A percentile compares a stretch with the other conserved stretches of the same genome.
phyloP scores from a whole-genome alignment of 2,797 vertebrate species.

The Delichon dasypus region DNA sequence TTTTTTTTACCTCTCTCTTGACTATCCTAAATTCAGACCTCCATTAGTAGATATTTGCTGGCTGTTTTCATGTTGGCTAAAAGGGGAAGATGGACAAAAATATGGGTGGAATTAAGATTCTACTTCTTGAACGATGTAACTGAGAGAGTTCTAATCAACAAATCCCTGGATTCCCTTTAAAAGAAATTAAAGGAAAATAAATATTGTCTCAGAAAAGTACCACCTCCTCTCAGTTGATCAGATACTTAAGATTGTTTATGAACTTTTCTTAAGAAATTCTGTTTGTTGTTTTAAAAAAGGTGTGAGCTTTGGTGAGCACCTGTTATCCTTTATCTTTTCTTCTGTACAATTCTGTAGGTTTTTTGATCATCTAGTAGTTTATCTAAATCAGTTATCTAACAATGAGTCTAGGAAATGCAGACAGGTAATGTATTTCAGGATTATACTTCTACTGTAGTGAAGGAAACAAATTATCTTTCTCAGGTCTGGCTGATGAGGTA shows the following conservation, averaged over 20 bases:
- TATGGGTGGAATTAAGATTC: not conserved
- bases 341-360: not conserved
- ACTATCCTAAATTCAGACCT: not conserved
- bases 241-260: not conserved
- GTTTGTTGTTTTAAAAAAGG: not conserved
- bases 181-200: not conserved
- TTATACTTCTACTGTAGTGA: not conserved
- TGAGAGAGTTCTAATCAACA: not conserved
- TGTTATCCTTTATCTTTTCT: not conserved
- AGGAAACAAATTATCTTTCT: not conserved
- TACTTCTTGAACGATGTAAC: not conserved
- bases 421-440: not conserved
- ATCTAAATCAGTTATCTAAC: not conserved
- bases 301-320: accelerated
- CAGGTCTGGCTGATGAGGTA: not conserved
- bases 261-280: not conserved
- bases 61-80: not conserved
- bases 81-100: not conserved
- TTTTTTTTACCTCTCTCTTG: not conserved
- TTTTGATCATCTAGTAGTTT: not conserved
- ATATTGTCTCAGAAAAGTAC: not conserved
- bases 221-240: not conserved
- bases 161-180: not conserved
- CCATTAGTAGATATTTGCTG: not conserved
- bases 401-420: not conserved